These are phyloP conservation scores for Scaptomyza polygonia DNA, from an alignment of 2,888 invertebrate species.

Conservation along the genomic window DNA sequence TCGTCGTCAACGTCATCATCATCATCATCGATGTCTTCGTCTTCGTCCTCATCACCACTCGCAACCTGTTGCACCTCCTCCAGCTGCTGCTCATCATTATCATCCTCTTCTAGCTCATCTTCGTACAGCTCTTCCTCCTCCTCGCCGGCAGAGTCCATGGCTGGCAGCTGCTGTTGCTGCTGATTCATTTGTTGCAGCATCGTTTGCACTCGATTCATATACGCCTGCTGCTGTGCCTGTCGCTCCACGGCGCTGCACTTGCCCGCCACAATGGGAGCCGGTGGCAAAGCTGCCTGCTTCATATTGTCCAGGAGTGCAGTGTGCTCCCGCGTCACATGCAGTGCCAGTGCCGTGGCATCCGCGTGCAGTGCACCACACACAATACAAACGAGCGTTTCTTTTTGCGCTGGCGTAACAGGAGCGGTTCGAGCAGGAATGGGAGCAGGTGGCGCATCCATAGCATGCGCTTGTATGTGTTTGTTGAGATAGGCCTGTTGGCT, in stretches of 20 bases:
- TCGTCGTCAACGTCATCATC: not conserved
- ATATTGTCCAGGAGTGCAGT: slow-evolving; percentile 81
- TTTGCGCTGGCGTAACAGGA: slow-evolving; percentile 18
- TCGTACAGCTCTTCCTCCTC: slow-evolving; percentile 66
- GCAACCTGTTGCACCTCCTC: slow-evolving; percentile 20
- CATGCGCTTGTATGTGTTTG: slow-evolving; percentile 81
- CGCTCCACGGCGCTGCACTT: slow-evolving; percentile 63
- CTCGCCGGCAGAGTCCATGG: slow-evolving; percentile 69
- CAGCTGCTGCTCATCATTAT: slow-evolving; percentile 15
- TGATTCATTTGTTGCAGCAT: slow-evolving; percentile 73
- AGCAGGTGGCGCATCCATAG: slow-evolving; percentile 51
- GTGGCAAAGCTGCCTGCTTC: slow-evolving; percentile 54
- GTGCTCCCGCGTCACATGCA: slow-evolving; percentile 82
- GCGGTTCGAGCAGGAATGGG: no score
- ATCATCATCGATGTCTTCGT: slow-evolving; percentile 14
- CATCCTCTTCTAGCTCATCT: slow-evolving; percentile 39
- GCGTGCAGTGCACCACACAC: slow-evolving; percentile 82
- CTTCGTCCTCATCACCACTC: slow-evolving; percentile 19
- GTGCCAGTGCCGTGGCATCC: slow-evolving; percentile 80
- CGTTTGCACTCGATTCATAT: slow-evolving; percentile 69
- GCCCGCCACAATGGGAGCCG: slow-evolving; percentile 14
- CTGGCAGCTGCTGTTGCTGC: slow-evolving; percentile 50
- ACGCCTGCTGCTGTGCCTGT: slow-evolving; percentile 70
- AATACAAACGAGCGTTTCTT: slow-evolving; percentile 81
- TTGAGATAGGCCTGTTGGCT: slow-evolving; percentile 83